These are phyloP conservation scores for Pangasius sanitwongsei DNA, from an alignment of 2,797 vertebrate genomes.

Conservation along the genomic window DNA sequence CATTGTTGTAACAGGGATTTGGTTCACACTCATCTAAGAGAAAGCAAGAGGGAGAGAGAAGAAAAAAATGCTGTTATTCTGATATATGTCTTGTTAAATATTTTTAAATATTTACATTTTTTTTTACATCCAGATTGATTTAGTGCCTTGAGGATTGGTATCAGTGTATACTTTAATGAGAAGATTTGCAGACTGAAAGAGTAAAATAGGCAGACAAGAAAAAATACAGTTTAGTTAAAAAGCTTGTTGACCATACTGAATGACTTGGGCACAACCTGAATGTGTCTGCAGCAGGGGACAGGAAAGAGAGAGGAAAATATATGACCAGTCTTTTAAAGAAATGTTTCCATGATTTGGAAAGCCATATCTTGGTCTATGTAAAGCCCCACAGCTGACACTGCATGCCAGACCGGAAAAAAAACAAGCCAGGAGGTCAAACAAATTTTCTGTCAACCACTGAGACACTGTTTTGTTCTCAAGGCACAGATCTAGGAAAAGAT, in stretches of 20 bases:
- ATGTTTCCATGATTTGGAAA: not conserved
- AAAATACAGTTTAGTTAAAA: not conserved
- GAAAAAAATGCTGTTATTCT: not conserved
- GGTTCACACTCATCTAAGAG: slow-evolving; percentile 58
- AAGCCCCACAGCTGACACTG: not conserved
- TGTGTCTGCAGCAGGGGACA: not conserved
- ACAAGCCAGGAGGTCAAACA: too few relatives aligned
- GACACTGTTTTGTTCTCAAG: too few relatives aligned
- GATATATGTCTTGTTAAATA: not conserved
- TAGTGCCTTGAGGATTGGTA: not conserved
- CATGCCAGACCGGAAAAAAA: not conserved
- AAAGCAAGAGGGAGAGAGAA: not conserved
- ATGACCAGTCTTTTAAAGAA: not conserved
- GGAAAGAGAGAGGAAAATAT: not conserved
- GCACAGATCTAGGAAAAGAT: too few relatives aligned
- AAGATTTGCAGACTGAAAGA: not conserved
- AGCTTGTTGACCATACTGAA: not conserved
- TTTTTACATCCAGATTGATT: not conserved
- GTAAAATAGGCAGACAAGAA: not conserved
- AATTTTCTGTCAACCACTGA: too few relatives aligned
- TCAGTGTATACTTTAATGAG: not conserved
- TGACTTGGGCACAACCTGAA: not conserved
- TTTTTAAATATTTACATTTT: not conserved
- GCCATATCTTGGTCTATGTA: not conserved
- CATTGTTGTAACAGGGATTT: slow-evolving; percentile 68